A percentile compares a stretch with the other conserved stretches of the same genome.
These are phyloP conservation scores for Heliocidaris erythrogramma DNA, from an alignment of 35 echinoderm and acorn worm genomes.

Conservation along the genomic window DNA sequence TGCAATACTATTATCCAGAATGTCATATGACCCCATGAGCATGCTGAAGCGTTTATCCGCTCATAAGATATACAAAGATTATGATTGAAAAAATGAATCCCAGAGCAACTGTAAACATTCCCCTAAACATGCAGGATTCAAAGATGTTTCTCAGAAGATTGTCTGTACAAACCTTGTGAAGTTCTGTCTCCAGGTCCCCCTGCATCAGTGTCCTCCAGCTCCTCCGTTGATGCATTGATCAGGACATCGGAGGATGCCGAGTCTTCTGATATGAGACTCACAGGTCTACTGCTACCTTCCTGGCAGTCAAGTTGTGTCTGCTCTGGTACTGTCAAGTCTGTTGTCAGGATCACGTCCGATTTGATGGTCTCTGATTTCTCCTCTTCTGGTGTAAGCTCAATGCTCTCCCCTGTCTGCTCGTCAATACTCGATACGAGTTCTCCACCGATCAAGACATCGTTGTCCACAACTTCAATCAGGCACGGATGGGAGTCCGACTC, in stretches of 20 bases:
- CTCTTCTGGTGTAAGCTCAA: not conserved
- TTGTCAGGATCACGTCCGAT: constrained; percentile 19
- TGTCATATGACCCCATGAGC: not conserved
- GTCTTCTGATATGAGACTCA: constrained; percentile 4
- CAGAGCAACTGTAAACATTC: not conserved
- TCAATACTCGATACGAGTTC: not conserved
- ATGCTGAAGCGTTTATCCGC: not conserved
- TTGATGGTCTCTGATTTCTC: constrained; percentile 19
- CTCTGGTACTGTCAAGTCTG: not conserved
- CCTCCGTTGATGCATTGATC: not conserved
- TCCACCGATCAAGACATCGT: not conserved
- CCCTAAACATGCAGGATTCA: not conserved
- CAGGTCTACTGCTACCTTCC: constrained; percentile 6
- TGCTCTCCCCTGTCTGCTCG: not conserved
- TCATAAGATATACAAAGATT: not conserved
- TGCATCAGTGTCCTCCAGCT: constrained; percentile 22
- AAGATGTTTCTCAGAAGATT: not conserved
- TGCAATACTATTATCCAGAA: not conserved
- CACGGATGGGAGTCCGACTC: constrained; percentile 23
- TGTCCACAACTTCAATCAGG: constrained; percentile 41
- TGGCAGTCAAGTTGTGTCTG: constrained; percentile 4
- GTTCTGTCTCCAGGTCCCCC: not conserved
- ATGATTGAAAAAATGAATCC: not conserved
- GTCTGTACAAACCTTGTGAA: constrained; percentile 25
- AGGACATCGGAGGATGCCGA: constrained; percentile 26